These are phyloP conservation scores for Podarcis lilfordi DNA, from an alignment of 2,797 vertebrate species.

Conservation along the genomic window DNA sequence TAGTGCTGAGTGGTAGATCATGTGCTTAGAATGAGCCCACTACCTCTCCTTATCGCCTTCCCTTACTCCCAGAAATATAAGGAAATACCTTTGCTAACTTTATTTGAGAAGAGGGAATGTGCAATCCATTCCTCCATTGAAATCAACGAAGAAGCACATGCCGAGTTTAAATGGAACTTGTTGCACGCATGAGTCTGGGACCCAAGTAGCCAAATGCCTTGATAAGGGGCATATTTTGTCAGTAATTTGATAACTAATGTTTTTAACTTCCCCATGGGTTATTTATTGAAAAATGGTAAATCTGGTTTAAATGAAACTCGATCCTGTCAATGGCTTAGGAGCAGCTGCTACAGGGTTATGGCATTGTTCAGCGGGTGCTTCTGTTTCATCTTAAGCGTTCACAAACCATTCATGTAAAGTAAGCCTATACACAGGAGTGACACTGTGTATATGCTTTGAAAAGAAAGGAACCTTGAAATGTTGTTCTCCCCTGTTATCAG, in stretches of 20 bases:
- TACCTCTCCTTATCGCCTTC: not conserved
- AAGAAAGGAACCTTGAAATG: conserved; percentile 37
- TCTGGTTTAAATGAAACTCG: conserved; percentile 86
- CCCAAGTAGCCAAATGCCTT: conserved; percentile 77
- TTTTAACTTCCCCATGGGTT: conserved; percentile 81
- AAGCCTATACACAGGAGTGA: conserved; percentile 60
- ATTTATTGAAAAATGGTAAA: conserved; percentile 81
- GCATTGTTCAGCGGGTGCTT: conserved; percentile 81
- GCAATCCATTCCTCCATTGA: not conserved
- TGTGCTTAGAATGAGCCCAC: not conserved
- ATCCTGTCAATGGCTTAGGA: conserved; percentile 84
- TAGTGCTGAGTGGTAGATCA: not conserved
- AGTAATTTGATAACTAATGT: conserved; percentile 79
- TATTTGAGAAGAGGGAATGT: not conserved
- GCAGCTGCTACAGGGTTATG: conserved; percentile 79
- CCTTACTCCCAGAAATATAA: conserved; percentile 25
- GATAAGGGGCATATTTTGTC: conserved; percentile 80
- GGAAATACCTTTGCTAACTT: conserved; percentile 52
- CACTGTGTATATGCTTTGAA: conserved; percentile 63
- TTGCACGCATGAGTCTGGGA: conserved; percentile 44
- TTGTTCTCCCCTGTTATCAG: not conserved
- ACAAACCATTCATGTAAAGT: conserved; percentile 73
- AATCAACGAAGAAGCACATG: not conserved
- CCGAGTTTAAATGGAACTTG: not conserved
- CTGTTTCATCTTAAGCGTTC: conserved; percentile 77